Evolutionary conservation across 2,888 invertebrate genomes (phyloP).

Genomic region (Apodemia zela): DNA sequence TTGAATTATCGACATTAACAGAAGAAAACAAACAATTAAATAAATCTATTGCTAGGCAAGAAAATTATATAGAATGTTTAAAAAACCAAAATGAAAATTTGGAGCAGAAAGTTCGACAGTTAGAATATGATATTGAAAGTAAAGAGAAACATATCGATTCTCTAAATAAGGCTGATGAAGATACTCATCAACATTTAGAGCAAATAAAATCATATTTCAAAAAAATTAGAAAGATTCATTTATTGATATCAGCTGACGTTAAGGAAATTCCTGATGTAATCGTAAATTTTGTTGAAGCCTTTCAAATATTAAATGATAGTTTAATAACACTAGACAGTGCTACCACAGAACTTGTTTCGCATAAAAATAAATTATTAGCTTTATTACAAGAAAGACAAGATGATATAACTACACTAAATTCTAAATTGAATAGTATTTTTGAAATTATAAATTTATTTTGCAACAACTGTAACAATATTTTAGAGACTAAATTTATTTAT

Average conservation of each 20-base stretch:
- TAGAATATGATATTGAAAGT: slow-evolving; percentile 39
- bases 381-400: slow-evolving; percentile 27
- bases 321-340: slow-evolving; percentile 44
- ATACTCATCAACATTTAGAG: slow-evolving; percentile 39
- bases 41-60: slow-evolving; percentile 34
- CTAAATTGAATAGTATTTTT: slow-evolving; percentile 30
- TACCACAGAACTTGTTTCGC: slow-evolving; percentile 37
- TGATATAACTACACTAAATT: slow-evolving; percentile 25
- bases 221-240: slow-evolving; percentile 43
- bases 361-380: slow-evolving; percentile 38
- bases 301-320: slow-evolving; percentile 40
- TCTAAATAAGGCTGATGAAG: slow-evolving; percentile 37
- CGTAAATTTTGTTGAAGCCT: slow-evolving; percentile 43
- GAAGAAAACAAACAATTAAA: slow-evolving; percentile 39
- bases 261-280: slow-evolving; percentile 43
- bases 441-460: slow-evolving; percentile 31
- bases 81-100: slow-evolving; percentile 37
- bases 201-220: slow-evolving; percentile 41
- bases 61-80: slow-evolving; percentile 38
- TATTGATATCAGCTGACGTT: slow-evolving; percentile 42
- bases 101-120: slow-evolving; percentile 34
- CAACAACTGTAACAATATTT: slow-evolving; percentile 24
- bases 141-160: slow-evolving; percentile 43
- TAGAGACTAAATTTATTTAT: slow-evolving; percentile 16
- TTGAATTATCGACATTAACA: slow-evolving; percentile 37